These are phyloP conservation scores for Varanus komodoensis DNA, from an alignment of 2,113 vertebrate species.

Conservation along the genomic window DNA sequence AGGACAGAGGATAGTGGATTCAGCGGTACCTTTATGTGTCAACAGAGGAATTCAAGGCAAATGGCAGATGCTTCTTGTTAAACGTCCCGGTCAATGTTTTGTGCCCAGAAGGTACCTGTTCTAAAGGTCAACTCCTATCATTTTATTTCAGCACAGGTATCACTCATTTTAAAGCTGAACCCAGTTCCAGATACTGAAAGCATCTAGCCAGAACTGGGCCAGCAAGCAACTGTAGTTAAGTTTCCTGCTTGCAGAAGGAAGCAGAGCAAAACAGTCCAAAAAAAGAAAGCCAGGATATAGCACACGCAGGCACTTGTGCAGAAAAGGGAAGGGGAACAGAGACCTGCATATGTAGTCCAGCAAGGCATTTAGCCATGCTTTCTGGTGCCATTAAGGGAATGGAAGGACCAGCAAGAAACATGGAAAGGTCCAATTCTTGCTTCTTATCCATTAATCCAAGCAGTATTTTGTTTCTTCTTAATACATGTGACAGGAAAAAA, in stretches of 20 bases:
- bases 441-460: background rate
- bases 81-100: background rate
- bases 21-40: background rate
- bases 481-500: too few species aligned
- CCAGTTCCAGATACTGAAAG: background rate
- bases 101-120: too few species aligned
- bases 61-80: background rate
- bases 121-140: background rate
- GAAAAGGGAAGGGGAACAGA: background rate
- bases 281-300: background rate
- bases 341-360: background rate
- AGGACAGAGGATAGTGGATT: background rate
- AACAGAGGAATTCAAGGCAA: background rate
- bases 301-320: background rate
- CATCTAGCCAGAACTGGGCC: background rate
- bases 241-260: background rate
- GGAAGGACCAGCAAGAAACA: background rate
- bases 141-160: background rate
- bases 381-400: background rate
- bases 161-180: background rate
- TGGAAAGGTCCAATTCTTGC: background rate
- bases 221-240: background rate
- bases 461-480: background rate
- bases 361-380: background rate
- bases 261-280: background rate